These are phyloP conservation scores for Mesorhabditis belari DNA, from an alignment of 2,888 invertebrate species.

Conservation along the genomic window DNA sequence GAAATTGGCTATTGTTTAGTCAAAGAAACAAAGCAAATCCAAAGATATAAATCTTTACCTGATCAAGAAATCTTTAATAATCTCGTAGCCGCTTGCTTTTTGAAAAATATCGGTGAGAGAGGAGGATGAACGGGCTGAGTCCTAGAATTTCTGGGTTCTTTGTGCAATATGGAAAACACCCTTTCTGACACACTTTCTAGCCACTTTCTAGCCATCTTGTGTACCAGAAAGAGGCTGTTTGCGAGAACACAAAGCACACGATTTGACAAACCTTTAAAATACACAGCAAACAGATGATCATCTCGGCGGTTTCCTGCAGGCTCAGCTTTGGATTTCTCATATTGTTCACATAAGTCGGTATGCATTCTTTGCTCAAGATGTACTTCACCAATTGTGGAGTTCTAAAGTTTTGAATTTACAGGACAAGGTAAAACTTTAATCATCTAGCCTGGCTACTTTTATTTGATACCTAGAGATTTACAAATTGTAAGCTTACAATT, in stretches of 20 bases:
- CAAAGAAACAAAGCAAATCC: not conserved
- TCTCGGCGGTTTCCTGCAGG: constrained; percentile 31
- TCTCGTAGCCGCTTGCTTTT: constrained; percentile 79
- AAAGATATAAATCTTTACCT: constrained; percentile 4
- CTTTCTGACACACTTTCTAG: too few relatives aligned
- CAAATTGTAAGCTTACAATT: too few relatives aligned
- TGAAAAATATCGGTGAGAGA: constrained; percentile 89
- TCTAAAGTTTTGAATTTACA: not conserved
- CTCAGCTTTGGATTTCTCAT: constrained; percentile 18
- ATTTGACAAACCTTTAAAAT: constrained; percentile 83
- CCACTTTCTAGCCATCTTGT: too few relatives aligned
- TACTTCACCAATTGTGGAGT: constrained; percentile 81
- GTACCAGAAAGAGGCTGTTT: constrained; percentile 67
- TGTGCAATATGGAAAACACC: too few relatives aligned
- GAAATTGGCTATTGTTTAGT: not conserved
- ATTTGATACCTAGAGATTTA: too few relatives aligned
- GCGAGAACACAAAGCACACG: constrained; percentile 94
- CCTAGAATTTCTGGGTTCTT: constrained; percentile 56
- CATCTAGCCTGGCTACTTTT: too few relatives aligned
- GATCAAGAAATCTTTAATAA: constrained; percentile 28
- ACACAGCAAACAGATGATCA: constrained; percentile 38
- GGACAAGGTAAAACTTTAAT: too few relatives aligned
- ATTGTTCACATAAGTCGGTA: constrained; percentile 78
- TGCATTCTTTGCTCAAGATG: constrained; percentile 88
- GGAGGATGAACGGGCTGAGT: constrained; percentile 91